Percentiles rank a stretch among this genome's conserved stretches.
phyloP scores from a whole-genome alignment of 2,888 invertebrate genomes.

The Sericinus montela region DNA sequence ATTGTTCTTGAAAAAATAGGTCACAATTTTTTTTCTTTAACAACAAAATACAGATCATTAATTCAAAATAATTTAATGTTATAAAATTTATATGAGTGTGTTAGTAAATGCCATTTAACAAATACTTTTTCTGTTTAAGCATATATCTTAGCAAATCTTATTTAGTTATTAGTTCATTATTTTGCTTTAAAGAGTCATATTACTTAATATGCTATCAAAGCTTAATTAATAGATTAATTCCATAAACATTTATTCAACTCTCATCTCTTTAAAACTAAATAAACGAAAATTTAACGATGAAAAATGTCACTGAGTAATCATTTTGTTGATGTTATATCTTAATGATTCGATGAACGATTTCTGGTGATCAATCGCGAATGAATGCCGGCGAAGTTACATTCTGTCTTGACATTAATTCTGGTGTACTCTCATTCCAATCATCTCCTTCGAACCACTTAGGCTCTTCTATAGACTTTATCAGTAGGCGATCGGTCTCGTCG shows the following conservation, averaged over 20 bases:
- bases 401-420: conserved; percentile 59
- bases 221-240: too few species aligned
- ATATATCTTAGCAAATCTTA: neutral
- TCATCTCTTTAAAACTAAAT: conserved; percentile 25
- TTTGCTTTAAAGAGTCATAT: neutral
- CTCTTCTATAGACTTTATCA: conserved; percentile 71
- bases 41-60: conserved; percentile 57
- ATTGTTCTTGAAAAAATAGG: neutral
- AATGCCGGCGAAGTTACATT: conserved; percentile 50
- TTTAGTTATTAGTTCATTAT: neutral
- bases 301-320: conserved; percentile 21
- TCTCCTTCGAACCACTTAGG: conserved; percentile 69
- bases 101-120: conserved; percentile 43
- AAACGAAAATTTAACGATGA: conserved; percentile 18
- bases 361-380: conserved; percentile 62
- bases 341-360: conserved; percentile 74
- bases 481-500: conserved; percentile 75
- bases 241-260: too few species aligned
- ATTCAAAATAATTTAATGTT: conserved; percentile 52
- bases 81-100: conserved; percentile 32
- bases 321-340: conserved; percentile 42
- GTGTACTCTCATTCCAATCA: conserved; percentile 51
- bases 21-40: conserved; percentile 12
- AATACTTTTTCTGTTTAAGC: neutral
- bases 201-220: too few species aligned